These are phyloP conservation scores for Nemotelus nigrinus DNA, from an alignment of 2,888 invertebrate genomes.

Conservation along the genomic window DNA sequence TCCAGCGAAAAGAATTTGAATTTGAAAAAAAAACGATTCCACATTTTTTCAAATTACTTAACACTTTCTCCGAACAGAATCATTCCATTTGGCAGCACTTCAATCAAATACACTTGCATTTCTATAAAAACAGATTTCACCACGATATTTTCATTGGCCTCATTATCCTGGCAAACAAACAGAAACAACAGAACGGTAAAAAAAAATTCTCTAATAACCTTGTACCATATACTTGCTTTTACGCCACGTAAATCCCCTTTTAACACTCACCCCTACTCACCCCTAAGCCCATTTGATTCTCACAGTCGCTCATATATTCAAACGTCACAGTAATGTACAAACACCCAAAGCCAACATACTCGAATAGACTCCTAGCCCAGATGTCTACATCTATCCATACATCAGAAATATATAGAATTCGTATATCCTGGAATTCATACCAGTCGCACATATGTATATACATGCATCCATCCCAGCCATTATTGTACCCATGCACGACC, in stretches of 20 bases:
- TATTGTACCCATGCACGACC: slow-evolving; percentile 16
- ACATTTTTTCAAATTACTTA: no score
- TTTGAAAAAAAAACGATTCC: no score
- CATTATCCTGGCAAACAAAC: slow-evolving; percentile 45
- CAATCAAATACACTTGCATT: neutral
- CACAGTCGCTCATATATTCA: slow-evolving; percentile 4
- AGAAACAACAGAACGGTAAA: slow-evolving; percentile 38
- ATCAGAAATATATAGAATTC: neutral
- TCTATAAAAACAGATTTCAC: slow-evolving; percentile 36
- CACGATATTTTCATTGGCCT: slow-evolving; percentile 46
- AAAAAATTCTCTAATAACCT: slow-evolving; percentile 46
- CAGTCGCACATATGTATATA: slow-evolving; percentile 1
- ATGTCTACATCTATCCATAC: neutral
- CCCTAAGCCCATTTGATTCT: neutral
- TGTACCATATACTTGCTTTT: slow-evolving; percentile 41
- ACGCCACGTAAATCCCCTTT: slow-evolving; percentile 24
- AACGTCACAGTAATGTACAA: slow-evolving; percentile 23
- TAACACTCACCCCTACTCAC: neutral
- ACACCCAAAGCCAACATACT: neutral
- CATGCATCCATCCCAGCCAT: slow-evolving; percentile 13
- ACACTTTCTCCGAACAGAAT: no score
- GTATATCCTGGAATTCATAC: neutral
- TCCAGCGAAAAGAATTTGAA: no score
- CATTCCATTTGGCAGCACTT: neutral
- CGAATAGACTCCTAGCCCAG: neutral